Conservation (phyloP, 2,888 invertebrate genomes). For the Anodontia alba region DNA sequence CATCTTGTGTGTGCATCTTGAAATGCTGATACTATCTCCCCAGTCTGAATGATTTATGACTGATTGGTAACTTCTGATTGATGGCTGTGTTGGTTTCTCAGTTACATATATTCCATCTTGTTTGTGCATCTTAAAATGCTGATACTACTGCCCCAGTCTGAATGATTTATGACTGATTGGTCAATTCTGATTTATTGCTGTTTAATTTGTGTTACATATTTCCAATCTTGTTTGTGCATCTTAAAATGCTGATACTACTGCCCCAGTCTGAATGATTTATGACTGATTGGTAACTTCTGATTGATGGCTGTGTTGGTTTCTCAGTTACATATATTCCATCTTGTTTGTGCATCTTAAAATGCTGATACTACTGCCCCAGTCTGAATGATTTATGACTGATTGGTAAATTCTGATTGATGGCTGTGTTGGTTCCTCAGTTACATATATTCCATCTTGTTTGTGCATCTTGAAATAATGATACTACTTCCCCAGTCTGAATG, state of each 20-base stretch:
- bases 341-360: too few relatives aligned
- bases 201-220: background rate
- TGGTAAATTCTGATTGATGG: background rate
- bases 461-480: background rate
- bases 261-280: slow-evolving; percentile 1
- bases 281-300: background rate
- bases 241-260: background rate
- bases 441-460: too few relatives aligned
- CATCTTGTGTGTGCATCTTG: too few relatives aligned
- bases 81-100: too few relatives aligned
- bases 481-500: slow-evolving; percentile 1
- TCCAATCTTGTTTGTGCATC: too few relatives aligned
- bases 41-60: slow-evolving; percentile 2
- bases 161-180: background rate
- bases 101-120: too few relatives aligned
- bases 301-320: background rate
- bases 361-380: background rate
- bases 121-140: too few relatives aligned
- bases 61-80: background rate
- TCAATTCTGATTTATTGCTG: background rate
- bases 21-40: background rate
- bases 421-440: too few relatives aligned
- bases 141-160: background rate
- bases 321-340: too few relatives aligned
- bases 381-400: background rate